Evolutionary conservation across 1,140 invertebrate genomes (phyloP).

Genomic region (Tetraneura akinire): DNA sequence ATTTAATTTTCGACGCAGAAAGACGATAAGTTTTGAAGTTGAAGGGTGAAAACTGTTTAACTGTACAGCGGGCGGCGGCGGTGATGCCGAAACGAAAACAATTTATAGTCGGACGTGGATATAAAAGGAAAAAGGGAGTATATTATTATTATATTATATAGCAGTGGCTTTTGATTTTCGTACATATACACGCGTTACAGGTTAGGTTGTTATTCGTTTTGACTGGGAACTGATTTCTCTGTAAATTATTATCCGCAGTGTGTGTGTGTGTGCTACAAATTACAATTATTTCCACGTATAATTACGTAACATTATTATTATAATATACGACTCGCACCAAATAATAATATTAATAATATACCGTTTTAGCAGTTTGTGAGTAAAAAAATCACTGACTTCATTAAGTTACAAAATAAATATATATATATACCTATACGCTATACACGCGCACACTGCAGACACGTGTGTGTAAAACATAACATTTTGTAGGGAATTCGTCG

Average conservation of each 20-base stretch:
- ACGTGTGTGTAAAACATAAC: not conserved
- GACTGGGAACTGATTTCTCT: constrained; percentile 29
- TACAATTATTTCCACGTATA: not conserved
- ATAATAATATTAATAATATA: too few relatives aligned
- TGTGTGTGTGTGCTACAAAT: not conserved
- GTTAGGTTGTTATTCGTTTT: not conserved
- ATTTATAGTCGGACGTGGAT: constrained; percentile 9
- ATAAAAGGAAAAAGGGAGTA: constrained; percentile 30
- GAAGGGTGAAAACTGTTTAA: constrained; percentile 40
- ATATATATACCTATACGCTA: not conserved
- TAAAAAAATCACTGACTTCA: too few relatives aligned
- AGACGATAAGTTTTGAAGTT: constrained; percentile 36
- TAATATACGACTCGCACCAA: too few relatives aligned
- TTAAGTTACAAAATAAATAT: too few relatives aligned
- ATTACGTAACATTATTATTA: too few relatives aligned
- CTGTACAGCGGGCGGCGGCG: not conserved
- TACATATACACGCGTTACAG: not conserved
- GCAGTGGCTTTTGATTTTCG: constrained; percentile 29
- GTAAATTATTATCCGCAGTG: constrained; percentile 35
- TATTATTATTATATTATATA: too few relatives aligned
- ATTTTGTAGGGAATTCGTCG: not conserved
- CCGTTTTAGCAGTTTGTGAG: too few relatives aligned
- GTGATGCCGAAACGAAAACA: constrained; percentile 27
- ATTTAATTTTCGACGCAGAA: constrained; percentile 37
- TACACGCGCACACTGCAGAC: too few relatives aligned